phyloP scores from a whole-genome alignment of 1,140 invertebrate species.

The Drosophila virilis region DNA sequence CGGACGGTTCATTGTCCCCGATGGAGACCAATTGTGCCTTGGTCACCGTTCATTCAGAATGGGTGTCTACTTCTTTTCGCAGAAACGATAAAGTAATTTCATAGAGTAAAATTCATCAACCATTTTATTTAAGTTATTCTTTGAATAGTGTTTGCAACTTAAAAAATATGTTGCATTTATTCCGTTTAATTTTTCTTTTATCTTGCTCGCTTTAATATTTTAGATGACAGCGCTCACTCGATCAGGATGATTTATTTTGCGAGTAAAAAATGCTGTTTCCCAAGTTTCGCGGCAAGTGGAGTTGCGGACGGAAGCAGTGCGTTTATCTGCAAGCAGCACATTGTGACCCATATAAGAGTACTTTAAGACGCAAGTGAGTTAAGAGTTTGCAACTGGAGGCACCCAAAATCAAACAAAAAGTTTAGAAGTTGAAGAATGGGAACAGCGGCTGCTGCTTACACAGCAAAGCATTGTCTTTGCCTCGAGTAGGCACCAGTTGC shows the following conservation, averaged over 20 bases:
- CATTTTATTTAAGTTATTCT: no score
- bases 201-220: conserved; percentile 60
- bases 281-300: conserved; percentile 43
- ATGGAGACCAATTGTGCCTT: no score
- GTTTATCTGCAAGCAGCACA: conserved; percentile 56
- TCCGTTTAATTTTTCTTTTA: conserved; percentile 10
- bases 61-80: no score
- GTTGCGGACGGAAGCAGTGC: conserved; percentile 37
- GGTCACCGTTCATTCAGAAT: no score
- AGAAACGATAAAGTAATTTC: no score
- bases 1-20: no score
- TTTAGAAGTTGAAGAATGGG: conserved; percentile 65
- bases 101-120: no score
- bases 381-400: conserved; percentile 10
- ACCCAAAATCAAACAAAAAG: conserved; percentile 76
- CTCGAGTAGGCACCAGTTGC: conserved; percentile 62
- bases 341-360: conserved; percentile 53
- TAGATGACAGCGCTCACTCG: conserved; percentile 54
- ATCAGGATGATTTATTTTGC: conserved; percentile 77
- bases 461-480: conserved; percentile 39
- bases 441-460: conserved; percentile 28
- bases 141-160: not conserved
- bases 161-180: not conserved
- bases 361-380: not conserved
- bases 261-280: conserved; percentile 27